Evolutionary conservation across 2,888 invertebrate genomes (phyloP).

Genomic region (Caenorhabditis sp.): DNA sequence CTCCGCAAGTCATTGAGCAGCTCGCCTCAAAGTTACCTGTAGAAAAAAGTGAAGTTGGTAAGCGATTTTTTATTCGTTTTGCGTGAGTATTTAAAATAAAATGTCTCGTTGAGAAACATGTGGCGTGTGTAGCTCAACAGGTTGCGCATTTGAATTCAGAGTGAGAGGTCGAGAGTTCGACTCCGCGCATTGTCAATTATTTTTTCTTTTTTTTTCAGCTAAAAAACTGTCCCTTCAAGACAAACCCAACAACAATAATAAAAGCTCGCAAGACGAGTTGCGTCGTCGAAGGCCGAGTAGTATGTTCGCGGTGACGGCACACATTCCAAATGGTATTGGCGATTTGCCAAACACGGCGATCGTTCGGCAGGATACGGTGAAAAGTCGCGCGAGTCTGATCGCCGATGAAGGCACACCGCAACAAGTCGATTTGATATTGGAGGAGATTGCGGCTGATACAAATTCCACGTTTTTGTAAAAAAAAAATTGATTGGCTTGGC

Average conservation of each 20-base stretch:
- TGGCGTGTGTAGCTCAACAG: too few relatives aligned
- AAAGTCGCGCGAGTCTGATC: slow-evolving; percentile 23
- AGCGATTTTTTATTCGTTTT: slow-evolving; percentile 11
- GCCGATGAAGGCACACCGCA: slow-evolving; percentile 9
- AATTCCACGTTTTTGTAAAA: slow-evolving; percentile 55
- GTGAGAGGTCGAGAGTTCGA: too few relatives aligned
- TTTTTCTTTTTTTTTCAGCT: slow-evolving; percentile 20
- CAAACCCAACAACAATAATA: slow-evolving; percentile 22
- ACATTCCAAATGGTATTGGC: slow-evolving; percentile 10
- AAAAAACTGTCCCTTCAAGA: slow-evolving; percentile 52
- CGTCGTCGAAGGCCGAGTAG: slow-evolving; percentile 49
- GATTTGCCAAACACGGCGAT: slow-evolving; percentile 2
- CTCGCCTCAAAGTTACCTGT: slow-evolving; percentile 30
- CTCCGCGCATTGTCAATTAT: too few relatives aligned
- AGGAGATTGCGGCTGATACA: slow-evolving; percentile 56
- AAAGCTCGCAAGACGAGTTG: slow-evolving; percentile 27
- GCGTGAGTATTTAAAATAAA: slow-evolving; percentile 1
- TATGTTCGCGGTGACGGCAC: slow-evolving; percentile 19
- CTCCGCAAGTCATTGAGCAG: slow-evolving; percentile 47
- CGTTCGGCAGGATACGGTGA: slow-evolving; percentile 25
- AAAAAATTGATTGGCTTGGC: too few relatives aligned
- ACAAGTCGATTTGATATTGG: slow-evolving; percentile 52
- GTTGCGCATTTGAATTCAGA: too few relatives aligned
- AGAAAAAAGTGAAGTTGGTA: slow-evolving; percentile 13
- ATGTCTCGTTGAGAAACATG: too few relatives aligned